Conservation (phyloP, 2,113 vertebrate genomes). For the Notarius lentiginosus region DNA sequence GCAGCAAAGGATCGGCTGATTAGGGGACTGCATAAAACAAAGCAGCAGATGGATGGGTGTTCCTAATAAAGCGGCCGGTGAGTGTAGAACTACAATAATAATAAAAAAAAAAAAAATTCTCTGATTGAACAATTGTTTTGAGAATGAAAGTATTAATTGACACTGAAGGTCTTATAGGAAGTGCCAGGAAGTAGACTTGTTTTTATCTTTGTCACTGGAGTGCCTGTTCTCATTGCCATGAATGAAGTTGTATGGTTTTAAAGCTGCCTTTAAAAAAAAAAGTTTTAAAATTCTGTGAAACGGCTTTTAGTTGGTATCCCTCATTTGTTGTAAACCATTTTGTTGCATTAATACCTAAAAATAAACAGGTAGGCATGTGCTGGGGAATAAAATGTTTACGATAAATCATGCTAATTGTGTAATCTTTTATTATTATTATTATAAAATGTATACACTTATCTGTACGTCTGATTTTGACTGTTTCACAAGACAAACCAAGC, state of each 20-base stretch:
- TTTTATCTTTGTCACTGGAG: slow-evolving; percentile 16
- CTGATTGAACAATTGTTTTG: neutral
- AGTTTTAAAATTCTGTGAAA: neutral
- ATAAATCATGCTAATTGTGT: neutral
- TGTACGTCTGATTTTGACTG: neutral
- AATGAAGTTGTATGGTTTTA: neutral
- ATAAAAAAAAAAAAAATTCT: neutral
- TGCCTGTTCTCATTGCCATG: slow-evolving; percentile 18
- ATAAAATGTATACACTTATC: slow-evolving; percentile 10
- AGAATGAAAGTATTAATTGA: slow-evolving; percentile 2
- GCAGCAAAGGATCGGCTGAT: too few relatives aligned
- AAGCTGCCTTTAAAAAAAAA: slow-evolving; percentile 13
- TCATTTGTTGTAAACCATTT: neutral
- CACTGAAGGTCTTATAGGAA: slow-evolving; percentile 10
- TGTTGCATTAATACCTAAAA: slow-evolving; percentile 14
- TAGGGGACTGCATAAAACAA: too few relatives aligned
- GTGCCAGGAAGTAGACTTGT: slow-evolving; percentile 9
- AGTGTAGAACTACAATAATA: neutral
- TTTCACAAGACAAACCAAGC: neutral
- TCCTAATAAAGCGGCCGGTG: too few relatives aligned
- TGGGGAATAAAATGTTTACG: neutral
- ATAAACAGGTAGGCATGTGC: neutral
- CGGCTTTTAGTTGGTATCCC: neutral
- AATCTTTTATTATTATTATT: neutral
- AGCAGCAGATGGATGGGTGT: too few relatives aligned